phyloP scores from a whole-genome alignment of 2,113 vertebrate species.

The Syrmaticus mikado region DNA sequence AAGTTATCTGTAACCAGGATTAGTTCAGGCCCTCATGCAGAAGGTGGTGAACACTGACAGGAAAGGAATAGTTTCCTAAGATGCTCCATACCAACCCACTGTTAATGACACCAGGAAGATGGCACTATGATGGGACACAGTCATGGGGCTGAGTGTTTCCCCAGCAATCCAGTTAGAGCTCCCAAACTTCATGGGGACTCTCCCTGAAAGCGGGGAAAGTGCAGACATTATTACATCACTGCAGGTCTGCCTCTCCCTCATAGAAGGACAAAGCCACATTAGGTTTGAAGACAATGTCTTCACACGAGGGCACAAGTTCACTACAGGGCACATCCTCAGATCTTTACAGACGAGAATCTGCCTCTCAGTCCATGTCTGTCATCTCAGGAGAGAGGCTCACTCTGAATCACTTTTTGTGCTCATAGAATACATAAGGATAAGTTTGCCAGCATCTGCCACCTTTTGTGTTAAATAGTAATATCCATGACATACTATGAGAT shows the following conservation, averaged over 20 bases:
- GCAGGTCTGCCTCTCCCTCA: background rate
- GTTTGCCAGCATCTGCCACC: background rate
- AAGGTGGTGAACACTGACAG: background rate
- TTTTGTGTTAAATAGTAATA: background rate
- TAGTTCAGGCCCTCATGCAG: background rate
- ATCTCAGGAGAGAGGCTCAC: background rate
- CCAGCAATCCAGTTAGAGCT: fast-evolving
- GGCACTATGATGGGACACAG: fast-evolving
- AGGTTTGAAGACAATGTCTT: background rate
- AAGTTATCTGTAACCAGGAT: background rate
- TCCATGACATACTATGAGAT: background rate
- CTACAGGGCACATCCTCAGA: background rate
- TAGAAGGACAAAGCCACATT: background rate
- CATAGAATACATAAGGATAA: background rate
- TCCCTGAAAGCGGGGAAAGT: background rate
- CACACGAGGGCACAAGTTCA: background rate
- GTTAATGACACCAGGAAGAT: background rate
- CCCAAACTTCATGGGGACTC: background rate
- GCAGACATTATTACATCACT: background rate
- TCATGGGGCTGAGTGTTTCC: background rate
- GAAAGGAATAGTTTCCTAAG: background rate
- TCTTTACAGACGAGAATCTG: background rate
- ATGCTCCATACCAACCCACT: background rate
- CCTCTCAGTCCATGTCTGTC: background rate
- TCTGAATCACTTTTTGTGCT: background rate